phyloP scores from a whole-genome alignment of 2,113 vertebrate species.

The Aegotheles bennettii region DNA sequence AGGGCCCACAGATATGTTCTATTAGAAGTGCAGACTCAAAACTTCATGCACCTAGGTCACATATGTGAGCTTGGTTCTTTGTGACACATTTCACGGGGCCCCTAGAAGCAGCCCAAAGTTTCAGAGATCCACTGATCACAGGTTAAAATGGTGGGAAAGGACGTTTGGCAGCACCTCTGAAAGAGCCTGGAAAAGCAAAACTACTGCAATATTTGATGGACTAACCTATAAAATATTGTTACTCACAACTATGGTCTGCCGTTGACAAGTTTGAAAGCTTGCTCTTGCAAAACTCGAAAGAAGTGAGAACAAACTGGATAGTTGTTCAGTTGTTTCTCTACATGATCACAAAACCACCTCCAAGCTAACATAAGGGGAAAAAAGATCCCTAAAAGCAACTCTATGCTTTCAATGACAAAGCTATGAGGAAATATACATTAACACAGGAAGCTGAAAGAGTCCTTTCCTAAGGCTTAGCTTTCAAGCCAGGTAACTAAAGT shows the following conservation, averaged over 20 bases:
- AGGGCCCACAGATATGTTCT: not conserved
- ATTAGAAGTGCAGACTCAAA: not conserved
- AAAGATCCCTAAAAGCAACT: not conserved
- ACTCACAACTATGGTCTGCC: not conserved
- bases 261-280: not conserved
- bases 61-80: not conserved
- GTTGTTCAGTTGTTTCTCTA: fast-evolving
- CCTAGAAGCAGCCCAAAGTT: not conserved
- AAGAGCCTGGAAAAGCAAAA: not conserved
- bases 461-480: not conserved
- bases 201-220: not conserved
- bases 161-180: not conserved
- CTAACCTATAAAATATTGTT: not conserved
- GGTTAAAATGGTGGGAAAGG: not conserved
- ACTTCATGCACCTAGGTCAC: not conserved
- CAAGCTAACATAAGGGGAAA: not conserved
- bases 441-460: not conserved
- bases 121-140: not conserved
- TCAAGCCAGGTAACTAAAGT: not conserved
- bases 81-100: not conserved
- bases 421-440: not conserved
- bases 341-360: not conserved
- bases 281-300: not conserved
- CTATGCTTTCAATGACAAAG: not conserved
- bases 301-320: not conserved